phyloP scores from a whole-genome alignment of 1,140 invertebrate genomes.

The Himalopsyche phryganea region DNA sequence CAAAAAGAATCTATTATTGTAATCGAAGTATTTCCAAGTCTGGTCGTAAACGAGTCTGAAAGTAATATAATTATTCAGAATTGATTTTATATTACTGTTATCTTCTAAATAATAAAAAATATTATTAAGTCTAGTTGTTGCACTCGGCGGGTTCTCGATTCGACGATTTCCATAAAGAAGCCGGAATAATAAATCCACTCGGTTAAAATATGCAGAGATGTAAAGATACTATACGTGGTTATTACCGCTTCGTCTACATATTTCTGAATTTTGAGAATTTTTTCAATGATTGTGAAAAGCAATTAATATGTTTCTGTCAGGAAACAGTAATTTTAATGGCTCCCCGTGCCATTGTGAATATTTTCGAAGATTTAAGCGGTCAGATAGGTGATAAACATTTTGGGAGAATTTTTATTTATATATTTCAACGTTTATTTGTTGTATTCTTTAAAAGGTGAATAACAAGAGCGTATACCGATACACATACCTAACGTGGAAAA shows the following conservation, averaged over 20 bases:
- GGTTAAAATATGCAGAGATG: slow-evolving; percentile 22
- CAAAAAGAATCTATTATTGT: no score
- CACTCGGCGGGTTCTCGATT: background rate
- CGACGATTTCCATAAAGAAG: slow-evolving; percentile 16
- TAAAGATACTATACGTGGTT: slow-evolving; percentile 18
- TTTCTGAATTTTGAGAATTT: slow-evolving; percentile 21
- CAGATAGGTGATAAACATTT: slow-evolving; percentile 23
- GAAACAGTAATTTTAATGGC: slow-evolving; percentile 17
- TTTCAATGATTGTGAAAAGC: slow-evolving; percentile 22
- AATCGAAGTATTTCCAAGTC: no score
- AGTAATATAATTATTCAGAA: no score
- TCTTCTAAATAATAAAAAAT: no score
- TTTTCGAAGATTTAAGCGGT: slow-evolving; percentile 18
- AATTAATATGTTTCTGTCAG: slow-evolving; percentile 29
- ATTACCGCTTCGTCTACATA: slow-evolving; percentile 26
- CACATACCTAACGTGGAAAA: no score
- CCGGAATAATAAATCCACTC: slow-evolving; percentile 19
- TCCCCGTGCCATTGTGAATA: slow-evolving; percentile 18
- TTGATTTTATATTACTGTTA: no score
- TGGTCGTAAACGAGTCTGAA: no score
- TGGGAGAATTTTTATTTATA: slow-evolving; percentile 16
- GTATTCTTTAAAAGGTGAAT: no score
- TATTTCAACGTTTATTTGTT: no score
- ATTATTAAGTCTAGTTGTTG: no score
- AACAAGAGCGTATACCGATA: no score